These are phyloP conservation scores for Agonopterix subpropinquella DNA, from an alignment of 2,888 invertebrate species.

Conservation along the genomic window DNA sequence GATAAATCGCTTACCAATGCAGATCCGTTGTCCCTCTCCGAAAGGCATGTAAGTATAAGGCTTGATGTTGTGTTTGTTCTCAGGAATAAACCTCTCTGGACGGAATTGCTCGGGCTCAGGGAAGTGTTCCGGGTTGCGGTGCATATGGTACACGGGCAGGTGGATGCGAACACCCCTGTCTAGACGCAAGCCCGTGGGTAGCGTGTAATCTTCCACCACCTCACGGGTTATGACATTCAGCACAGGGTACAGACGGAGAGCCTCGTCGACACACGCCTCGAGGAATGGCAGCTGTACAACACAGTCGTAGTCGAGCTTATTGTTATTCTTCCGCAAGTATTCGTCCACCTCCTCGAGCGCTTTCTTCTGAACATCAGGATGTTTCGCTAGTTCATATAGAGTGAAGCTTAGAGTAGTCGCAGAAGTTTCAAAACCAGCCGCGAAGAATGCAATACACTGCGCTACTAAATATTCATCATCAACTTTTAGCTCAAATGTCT, in stretches of 20 bases:
- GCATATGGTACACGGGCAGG: too few relatives aligned
- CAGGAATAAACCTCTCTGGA: too few relatives aligned
- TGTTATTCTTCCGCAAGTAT: slow-evolving; percentile 16
- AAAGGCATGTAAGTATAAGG: too few relatives aligned
- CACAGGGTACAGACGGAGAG: slow-evolving; percentile 40
- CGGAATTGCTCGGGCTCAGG: too few relatives aligned
- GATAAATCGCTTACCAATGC: too few relatives aligned
- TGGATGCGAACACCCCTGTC: too few relatives aligned
- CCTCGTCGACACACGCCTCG: slow-evolving; percentile 38
- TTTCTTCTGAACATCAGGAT: slow-evolving; percentile 24
- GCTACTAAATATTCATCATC: slow-evolving; percentile 60
- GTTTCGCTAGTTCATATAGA: slow-evolving; percentile 38
- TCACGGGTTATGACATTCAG: slow-evolving; percentile 34
- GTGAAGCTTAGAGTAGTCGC: slow-evolving; percentile 30
- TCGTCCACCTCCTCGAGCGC: slow-evolving; percentile 32
- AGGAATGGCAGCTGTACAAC: slow-evolving; percentile 35
- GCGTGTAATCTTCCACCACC: slow-evolving; percentile 30
- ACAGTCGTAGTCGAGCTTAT: slow-evolving; percentile 29
- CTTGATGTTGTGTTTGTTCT: too few relatives aligned
- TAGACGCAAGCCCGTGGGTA: too few relatives aligned
- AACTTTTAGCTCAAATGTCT: slow-evolving; percentile 19
- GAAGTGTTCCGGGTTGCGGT: too few relatives aligned
- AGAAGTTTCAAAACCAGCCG: slow-evolving; percentile 45
- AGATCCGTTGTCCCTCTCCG: too few relatives aligned
- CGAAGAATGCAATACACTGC: slow-evolving; percentile 68